These are phyloP conservation scores for Bufo gargarizans DNA, from an alignment of 2,113 vertebrate species.

Conservation along the genomic window DNA sequence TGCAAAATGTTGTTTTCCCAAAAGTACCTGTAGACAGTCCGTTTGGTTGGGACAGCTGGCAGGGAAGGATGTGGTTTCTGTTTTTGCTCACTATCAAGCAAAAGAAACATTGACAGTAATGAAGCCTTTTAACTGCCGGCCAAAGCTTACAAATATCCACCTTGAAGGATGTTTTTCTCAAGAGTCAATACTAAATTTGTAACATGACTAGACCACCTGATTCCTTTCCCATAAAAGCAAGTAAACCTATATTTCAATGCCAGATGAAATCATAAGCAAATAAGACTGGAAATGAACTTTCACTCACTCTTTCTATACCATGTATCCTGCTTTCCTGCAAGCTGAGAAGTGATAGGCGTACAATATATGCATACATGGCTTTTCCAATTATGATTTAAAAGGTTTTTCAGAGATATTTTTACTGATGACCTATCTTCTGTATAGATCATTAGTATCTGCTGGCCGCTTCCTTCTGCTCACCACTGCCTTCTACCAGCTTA, in stretches of 20 bases:
- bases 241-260: neutral
- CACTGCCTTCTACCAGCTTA: too few species aligned
- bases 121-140: neutral
- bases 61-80: conserved; percentile 67
- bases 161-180: conserved; percentile 33
- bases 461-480: too few species aligned
- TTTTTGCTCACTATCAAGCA: conserved; percentile 55
- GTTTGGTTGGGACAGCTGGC: conserved; percentile 62
- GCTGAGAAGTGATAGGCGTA: too few species aligned
- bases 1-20: conserved; percentile 56
- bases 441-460: too few species aligned
- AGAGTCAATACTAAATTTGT: conserved; percentile 10
- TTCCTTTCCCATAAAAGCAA: conserved; percentile 27
- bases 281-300: too few species aligned
- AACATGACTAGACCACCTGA: conserved; percentile 24
- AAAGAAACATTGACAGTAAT: conserved; percentile 51
- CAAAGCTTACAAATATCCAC: conserved; percentile 45
- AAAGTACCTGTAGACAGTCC: conserved; percentile 54
- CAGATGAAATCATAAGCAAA: conserved; percentile 4
- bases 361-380: too few species aligned
- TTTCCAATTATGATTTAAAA: too few species aligned
- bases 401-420: too few species aligned
- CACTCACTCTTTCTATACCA: too few species aligned
- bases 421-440: too few species aligned
- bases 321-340: too few species aligned